Base-by-base conservation (phyloP, 2,113 vertebrate species). In the Apistogramma diplotaenia region DNA sequence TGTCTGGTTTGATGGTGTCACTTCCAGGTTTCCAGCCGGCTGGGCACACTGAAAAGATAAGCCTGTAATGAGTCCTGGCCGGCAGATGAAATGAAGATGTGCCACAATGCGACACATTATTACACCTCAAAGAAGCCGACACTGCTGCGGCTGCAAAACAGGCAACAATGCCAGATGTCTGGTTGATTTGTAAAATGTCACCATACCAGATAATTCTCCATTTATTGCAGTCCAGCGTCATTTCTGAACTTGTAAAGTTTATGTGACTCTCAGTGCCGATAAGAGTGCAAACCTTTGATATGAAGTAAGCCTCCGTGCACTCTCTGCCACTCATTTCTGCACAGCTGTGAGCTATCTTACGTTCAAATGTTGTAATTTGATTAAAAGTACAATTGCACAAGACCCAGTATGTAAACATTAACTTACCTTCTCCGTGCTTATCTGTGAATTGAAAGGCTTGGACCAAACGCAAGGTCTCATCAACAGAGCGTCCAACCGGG, bases 391-490 rank as follows among this genome's bases (percentile, higher is more conserved):
- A 61, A 46, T 43, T 29, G 16, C 8, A 74, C 49, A 62, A 43
- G 3, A 27, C 16, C 31, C 19, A 29, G 3, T 29, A n/a, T 51
- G 43, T 43, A 70, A 43, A 70, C 18, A 49, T 58, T 62, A 13
- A 35, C 25, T 89, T 92, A 99, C 98, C 98, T 97, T 99, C 98
- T 89, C 98, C 98, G 56, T 99, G 95, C 77, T 99, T 97, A 92
- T 99, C 98, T 21, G 98, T 99, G 86, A 98, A 99, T 94, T 99
- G 98, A 96, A 99, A 99, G 16, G 98, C 98, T 92, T 99, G 97
- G 76, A 99, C 97, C 87, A 99, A 93, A 78, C 98, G 96, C 83
- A 99, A 91, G 6, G 96, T 97, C 93, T 99, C 98, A 57, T 99
- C 98, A 59, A 99, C 96, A 27, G 95, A 98, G 56, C 98, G 97